These are phyloP conservation scores for Takifugu flavidus DNA, from an alignment of 2,113 vertebrate species.

Conservation along the genomic window DNA sequence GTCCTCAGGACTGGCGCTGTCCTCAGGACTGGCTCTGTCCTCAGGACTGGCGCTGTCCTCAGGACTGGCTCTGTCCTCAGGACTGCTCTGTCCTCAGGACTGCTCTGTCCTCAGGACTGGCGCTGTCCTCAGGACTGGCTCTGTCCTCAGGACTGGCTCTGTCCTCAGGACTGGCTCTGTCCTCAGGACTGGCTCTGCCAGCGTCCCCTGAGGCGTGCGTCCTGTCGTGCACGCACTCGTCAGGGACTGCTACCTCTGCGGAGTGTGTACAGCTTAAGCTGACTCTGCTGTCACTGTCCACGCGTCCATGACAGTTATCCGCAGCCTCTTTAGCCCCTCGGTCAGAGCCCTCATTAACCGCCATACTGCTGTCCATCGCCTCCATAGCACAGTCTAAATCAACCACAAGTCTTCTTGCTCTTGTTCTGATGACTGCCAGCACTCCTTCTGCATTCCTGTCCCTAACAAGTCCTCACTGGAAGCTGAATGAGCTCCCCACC, in stretches of 20 bases:
- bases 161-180: no score
- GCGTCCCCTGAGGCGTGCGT: background rate
- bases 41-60: background rate
- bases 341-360: background rate
- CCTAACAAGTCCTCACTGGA: conserved; percentile 63
- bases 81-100: no score
- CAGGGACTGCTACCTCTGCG: background rate
- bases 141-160: background rate
- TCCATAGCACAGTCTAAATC: conserved; percentile 1
- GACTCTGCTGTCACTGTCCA: background rate
- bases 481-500: conserved; percentile 31
- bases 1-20: no score
- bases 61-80: background rate
- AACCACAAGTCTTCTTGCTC: conserved; percentile 12
- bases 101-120: no score
- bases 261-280: background rate
- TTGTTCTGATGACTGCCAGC: conserved; percentile 27
- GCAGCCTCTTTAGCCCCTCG: background rate
- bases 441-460: conserved; percentile 57
- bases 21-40: background rate
- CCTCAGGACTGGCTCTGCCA: background rate
- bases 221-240: conserved; percentile 1
- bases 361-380: background rate
- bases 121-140: no score
- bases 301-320: background rate